Evolutionary conservation across 2,888 invertebrate genomes (phyloP).

Genomic region (Drosophila histrio): DNA sequence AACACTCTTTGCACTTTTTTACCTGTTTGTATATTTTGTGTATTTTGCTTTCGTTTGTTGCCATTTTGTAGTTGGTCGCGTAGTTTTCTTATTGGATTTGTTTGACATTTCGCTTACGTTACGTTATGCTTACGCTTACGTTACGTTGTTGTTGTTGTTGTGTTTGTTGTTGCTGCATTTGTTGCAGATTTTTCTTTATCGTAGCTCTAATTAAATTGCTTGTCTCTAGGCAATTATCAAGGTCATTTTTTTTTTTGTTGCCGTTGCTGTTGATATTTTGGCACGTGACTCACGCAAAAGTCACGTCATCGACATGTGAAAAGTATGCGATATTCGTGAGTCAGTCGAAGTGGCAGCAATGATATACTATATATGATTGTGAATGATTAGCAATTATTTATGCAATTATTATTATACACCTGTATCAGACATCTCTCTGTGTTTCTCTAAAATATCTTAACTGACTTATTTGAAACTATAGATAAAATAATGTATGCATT

Average conservation of each 20-base stretch:
- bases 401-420: slow-evolving; percentile 33
- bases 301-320: slow-evolving; percentile 43
- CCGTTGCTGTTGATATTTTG: slow-evolving; percentile 7
- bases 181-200: slow-evolving; percentile 22
- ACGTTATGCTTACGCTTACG: slow-evolving; percentile 17
- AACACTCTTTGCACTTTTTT: neutral
- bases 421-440: no score
- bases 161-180: slow-evolving; percentile 6
- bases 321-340: slow-evolving; percentile 19
- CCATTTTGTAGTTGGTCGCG: slow-evolving; percentile 12
- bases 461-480: no score
- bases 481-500: no score
- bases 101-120: slow-evolving; percentile 30
- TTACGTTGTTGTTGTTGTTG: slow-evolving; percentile 14
- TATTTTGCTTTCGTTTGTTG: neutral
- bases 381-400: slow-evolving; percentile 35
- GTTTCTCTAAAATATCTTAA: no score
- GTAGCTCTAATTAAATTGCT: slow-evolving; percentile 43
- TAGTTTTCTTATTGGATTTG: slow-evolving; percentile 35
- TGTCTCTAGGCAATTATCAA: slow-evolving; percentile 36
- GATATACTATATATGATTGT: slow-evolving; percentile 6
- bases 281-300: slow-evolving; percentile 41
- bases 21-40: neutral
- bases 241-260: slow-evolving; percentile 12
- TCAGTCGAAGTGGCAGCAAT: neutral